Conservation (phyloP, 1,140 invertebrate species). For the Bombus affinis region DNA sequence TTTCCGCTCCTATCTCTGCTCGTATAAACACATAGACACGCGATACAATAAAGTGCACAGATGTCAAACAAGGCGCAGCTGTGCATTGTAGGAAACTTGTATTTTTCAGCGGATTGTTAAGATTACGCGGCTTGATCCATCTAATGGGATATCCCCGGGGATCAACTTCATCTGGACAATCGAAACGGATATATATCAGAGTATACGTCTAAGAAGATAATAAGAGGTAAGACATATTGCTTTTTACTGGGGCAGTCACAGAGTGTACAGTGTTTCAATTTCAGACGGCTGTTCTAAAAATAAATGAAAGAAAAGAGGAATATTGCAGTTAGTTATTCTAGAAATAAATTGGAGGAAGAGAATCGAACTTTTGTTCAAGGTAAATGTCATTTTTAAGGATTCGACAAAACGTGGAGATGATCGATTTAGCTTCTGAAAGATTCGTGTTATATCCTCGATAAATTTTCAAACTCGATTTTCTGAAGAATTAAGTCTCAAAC, state of each 20-base stretch:
- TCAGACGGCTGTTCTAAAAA: background rate
- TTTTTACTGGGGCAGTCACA: too few species aligned
- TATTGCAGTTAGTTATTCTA: too few species aligned
- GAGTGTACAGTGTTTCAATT: too few species aligned
- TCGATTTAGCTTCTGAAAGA: too few species aligned
- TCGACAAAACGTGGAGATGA: too few species aligned
- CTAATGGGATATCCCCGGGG: background rate
- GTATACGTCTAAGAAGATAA: background rate
- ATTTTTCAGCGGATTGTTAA: conserved; percentile 45
- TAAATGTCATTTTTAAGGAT: too few species aligned
- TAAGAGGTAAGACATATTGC: background rate
- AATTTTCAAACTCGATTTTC: too few species aligned
- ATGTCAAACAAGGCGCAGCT: conserved; percentile 35
- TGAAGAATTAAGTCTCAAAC: too few species aligned
- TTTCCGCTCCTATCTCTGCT: conserved; percentile 41
- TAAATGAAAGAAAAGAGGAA: background rate
- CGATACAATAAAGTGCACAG: conserved; percentile 40
- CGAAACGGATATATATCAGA: background rate
- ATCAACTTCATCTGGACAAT: conserved; percentile 3
- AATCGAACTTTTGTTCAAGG: too few species aligned
- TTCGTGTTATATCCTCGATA: too few species aligned
- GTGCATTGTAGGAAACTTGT: conserved; percentile 18
- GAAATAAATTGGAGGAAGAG: too few species aligned
- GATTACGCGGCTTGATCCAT: conserved; percentile 23
- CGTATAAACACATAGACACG: conserved; percentile 14